These are phyloP conservation scores for Nineta flava DNA, from an alignment of 2,888 invertebrate species.

Conservation along the genomic window DNA sequence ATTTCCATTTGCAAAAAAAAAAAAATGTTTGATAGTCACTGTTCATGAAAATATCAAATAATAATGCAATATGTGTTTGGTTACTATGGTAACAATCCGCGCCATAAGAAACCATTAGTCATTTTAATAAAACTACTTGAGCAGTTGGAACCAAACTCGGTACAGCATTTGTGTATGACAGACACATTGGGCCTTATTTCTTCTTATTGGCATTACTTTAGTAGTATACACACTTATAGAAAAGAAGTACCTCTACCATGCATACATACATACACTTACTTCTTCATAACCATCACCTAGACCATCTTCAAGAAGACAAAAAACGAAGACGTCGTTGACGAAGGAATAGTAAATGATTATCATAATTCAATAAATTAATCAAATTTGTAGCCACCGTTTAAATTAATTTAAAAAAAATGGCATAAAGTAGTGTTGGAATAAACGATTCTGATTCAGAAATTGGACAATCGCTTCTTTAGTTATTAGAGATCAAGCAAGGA, in stretches of 20 bases:
- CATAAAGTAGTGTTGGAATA: too few relatives aligned
- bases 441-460: too few relatives aligned
- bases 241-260: not conserved
- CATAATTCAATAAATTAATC: not conserved
- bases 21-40: too few relatives aligned
- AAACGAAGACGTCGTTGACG: not conserved
- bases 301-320: not conserved
- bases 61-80: constrained; percentile 17
- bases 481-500: too few relatives aligned
- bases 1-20: too few relatives aligned
- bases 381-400: too few relatives aligned
- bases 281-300: not conserved
- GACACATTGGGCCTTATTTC: not conserved
- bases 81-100: constrained; percentile 23
- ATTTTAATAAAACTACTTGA: constrained; percentile 24
- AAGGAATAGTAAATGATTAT: not conserved
- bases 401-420: too few relatives aligned
- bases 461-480: too few relatives aligned
- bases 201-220: not conserved
- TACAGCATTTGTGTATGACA: constrained; percentile 15
- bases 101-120: constrained; percentile 24
- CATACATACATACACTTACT: not conserved
- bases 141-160: constrained; percentile 18
- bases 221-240: not conserved
- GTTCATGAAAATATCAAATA: too few relatives aligned